A percentile compares a stretch with the other conserved stretches of the same genome.
These are phyloP conservation scores for Agrotis clavis DNA, from an alignment of 2,888 invertebrate species.

Conservation along the genomic window DNA sequence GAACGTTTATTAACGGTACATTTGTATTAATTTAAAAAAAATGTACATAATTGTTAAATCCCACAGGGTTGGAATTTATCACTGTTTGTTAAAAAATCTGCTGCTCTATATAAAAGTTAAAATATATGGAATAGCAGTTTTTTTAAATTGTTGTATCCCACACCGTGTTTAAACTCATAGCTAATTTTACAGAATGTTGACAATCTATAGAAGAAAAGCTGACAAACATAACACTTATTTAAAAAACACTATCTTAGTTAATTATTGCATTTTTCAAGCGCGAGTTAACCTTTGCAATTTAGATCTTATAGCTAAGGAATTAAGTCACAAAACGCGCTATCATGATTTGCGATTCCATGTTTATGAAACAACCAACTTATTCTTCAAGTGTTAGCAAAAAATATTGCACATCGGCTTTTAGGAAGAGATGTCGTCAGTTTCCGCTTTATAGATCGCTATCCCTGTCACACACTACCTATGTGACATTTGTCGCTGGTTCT, in stretches of 20 bases:
- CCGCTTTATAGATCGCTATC: no score
- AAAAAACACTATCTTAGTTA: conserved; percentile 12
- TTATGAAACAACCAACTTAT: conserved; percentile 16
- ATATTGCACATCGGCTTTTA: no score
- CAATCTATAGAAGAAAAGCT: background rate
- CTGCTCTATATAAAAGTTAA: background rate
- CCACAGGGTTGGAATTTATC: background rate
- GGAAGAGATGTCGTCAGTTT: no score
- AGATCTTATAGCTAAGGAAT: background rate
- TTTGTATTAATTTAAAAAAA: no score
- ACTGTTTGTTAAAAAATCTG: background rate
- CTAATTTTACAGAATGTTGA: background rate
- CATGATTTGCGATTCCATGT: background rate
- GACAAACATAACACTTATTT: conserved; percentile 21
- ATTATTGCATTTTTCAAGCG: background rate
- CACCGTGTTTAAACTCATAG: background rate
- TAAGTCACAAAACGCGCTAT: background rate
- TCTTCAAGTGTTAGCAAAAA: background rate
- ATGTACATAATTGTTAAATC: background rate
- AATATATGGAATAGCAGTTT: background rate
- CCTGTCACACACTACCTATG: no score
- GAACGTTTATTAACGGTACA: no score
- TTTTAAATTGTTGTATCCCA: background rate
- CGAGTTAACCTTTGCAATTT: background rate
- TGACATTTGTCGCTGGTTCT: no score